Conservation (phyloP, 2,797 vertebrate species). For the Kryptopterus vitreolus region DNA sequence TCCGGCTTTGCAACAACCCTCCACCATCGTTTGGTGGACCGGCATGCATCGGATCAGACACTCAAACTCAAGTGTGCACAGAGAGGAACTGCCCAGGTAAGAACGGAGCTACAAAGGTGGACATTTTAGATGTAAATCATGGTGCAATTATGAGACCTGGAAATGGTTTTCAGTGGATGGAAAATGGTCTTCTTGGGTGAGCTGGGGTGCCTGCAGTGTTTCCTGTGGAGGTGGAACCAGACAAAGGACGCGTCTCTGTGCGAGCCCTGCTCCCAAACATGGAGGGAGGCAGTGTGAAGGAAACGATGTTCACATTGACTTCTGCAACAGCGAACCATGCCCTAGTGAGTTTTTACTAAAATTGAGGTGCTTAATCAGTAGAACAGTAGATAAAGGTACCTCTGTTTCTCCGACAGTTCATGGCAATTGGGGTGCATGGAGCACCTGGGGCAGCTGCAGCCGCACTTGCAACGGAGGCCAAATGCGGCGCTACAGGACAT, state of each 20-base stretch:
- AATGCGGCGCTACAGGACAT: conserved; percentile 84
- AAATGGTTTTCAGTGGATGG: conserved; percentile 82
- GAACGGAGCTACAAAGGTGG: conserved; percentile 12
- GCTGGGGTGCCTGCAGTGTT: conserved; percentile 87
- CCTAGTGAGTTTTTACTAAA: conserved; percentile 79
- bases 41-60: conserved; percentile 80
- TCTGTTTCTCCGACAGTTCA: conserved; percentile 70
- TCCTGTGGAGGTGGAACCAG: conserved; percentile 91
- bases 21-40: conserved; percentile 82
- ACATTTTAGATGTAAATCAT: neutral
- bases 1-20: conserved; percentile 86
- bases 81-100: conserved; percentile 87
- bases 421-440: conserved; percentile 93
- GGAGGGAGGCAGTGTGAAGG: conserved; percentile 89
- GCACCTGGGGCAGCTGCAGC: conserved; percentile 89
- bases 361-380: neutral
- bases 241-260: conserved; percentile 86
- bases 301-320: conserved; percentile 84
- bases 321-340: conserved; percentile 92
- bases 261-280: conserved; percentile 82
- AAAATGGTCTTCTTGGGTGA: conserved; percentile 89
- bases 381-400: neutral
- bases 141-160: neutral
- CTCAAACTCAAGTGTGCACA: conserved; percentile 87
- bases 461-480: conserved; percentile 89